Base-by-base conservation (phyloP, 2,797 vertebrate genomes). In the Picus viridis region DNA sequence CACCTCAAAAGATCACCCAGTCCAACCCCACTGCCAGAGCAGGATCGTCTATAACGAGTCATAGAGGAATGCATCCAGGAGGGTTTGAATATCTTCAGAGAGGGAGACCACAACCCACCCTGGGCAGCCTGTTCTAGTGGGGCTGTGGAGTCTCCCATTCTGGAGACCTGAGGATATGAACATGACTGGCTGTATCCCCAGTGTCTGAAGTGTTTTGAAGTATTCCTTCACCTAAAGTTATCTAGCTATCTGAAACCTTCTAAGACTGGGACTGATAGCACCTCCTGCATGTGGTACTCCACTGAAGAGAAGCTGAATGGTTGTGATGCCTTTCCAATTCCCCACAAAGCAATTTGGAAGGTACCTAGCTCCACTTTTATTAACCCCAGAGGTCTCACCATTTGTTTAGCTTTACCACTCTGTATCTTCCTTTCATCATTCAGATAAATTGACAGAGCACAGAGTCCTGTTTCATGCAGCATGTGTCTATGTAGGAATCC, bases 351-450 rank as follows among this genome's bases (percentile, higher is more conserved):
- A 83, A 93, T 94, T 95, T 92, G 90, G 84, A 91, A 93, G 82
- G 76, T 97, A 88, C 57, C 34, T 27, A 39, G 7, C 29, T 87
- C 95, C 78, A 92, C 61, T 97, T 97, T 95, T 97, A 96, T 97
- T 97, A 97, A 96, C 85, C 92, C 67, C 89, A 95, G 77, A 95
- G 93, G 19, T 93, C 77, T 93, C 65, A 82, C 92, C 72, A 78
- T 97, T 97, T 97, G 68, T 95, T 96, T 94, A 82, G 73, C 88
- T 96, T 93, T 95, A 82, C 85, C 65, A 94, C 95, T 89, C 78
- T 64, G 12, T 81, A 70, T 86, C 69, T 93, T 91, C 83, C 84
- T 95, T 96, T 95, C 83, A 79, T 53, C 95, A 83, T 96, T 91
- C 82, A 78, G 58, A 58, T 95, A 95, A 96, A 97, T 89, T 96